A percentile compares a stretch with the other conserved stretches of the same genome.
These are phyloP conservation scores for Tipula helvola DNA, from an alignment of 2,888 invertebrate species.

Conservation along the genomic window DNA sequence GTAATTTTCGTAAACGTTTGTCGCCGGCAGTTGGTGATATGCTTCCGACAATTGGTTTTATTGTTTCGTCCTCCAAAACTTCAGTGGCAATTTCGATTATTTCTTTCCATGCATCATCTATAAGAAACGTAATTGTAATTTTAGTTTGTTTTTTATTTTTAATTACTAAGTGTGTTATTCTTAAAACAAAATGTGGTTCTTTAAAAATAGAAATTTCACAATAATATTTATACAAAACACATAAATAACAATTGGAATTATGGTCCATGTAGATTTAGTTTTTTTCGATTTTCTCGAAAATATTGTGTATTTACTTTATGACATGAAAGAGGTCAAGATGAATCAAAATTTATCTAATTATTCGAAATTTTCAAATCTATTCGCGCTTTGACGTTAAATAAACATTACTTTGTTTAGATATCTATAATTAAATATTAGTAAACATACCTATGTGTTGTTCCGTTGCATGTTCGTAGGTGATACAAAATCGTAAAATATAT, in stretches of 20 bases:
- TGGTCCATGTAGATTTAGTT: background rate
- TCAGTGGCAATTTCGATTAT: constrained; percentile 48
- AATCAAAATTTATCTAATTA: constrained; percentile 7
- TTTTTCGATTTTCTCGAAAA: background rate
- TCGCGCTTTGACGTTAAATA: background rate
- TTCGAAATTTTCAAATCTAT: background rate
- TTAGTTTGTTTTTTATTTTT: background rate
- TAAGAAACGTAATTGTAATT: background rate
- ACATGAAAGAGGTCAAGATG: background rate
- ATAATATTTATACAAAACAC: background rate
- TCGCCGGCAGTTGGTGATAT: background rate
- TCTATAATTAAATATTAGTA: background rate
- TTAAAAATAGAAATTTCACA: background rate
- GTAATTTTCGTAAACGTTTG: constrained; percentile 32
- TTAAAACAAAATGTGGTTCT: background rate
- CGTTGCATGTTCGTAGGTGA: constrained; percentile 63
- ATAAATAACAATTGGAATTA: background rate
- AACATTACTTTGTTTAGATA: background rate
- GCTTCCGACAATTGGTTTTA: constrained; percentile 21
- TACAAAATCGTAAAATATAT: constrained; percentile 68
- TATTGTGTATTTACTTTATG: background rate
- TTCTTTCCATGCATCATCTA: constrained; percentile 48
- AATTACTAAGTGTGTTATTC: background rate
- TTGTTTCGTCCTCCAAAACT: constrained; percentile 34
- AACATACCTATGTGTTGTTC: constrained; percentile 51